Base-by-base conservation (phyloP, 2,888 invertebrate species). In the Temnothorax ravouxi region DNA sequence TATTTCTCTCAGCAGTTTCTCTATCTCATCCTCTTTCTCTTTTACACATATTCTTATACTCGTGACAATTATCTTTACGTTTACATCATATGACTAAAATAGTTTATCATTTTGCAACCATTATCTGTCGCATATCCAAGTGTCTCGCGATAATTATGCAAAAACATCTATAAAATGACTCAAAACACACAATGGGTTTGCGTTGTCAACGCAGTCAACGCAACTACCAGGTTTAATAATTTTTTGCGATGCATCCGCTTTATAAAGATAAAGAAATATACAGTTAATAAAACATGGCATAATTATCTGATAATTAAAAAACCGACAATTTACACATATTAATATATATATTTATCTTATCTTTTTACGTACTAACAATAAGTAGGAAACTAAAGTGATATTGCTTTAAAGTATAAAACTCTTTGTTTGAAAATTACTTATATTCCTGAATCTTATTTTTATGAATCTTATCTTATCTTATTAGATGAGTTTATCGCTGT, bases 241-340 rank as follows among this genome's bases (percentile, higher is more conserved):
- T 44, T 44, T 21, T 47, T 1, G 1, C 2, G 1, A 64, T 25
- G 18, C 15, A 18, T 69, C 18, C 18, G 29, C n/a, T 67, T 47
- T 34, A 25, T 1, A 69, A 52, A 52, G 3, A n/a, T 18, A 50
- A 9, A 34, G 29, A 29, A 29, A 29, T 3, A 3, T n/a, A 34
- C 34, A 52, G 6, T 21, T 69, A 34, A 52, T 50, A 52, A 50
- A 29, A 29, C 34, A n/a, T n/a, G 29, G 1, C n/a, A 21, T 52
- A n/a, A 52, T 50, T 50, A n/a, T 34, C n/a, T 50, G 34, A 50
- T 25, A 50, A 66, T 66, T 13, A 25, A 34, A 52, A 69, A 69
- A 34, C 2, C 0, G 8, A 29, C 29, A 67, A 25, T 25, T 29
- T 11, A 25, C 4, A 15, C 4, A 6, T 38, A 9, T 21, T 6